A percentile compares a stretch with the other conserved stretches of the same genome.
Conservation (phyloP, 2,888 invertebrate species). For the Caenorhabditis sp. region DNA sequence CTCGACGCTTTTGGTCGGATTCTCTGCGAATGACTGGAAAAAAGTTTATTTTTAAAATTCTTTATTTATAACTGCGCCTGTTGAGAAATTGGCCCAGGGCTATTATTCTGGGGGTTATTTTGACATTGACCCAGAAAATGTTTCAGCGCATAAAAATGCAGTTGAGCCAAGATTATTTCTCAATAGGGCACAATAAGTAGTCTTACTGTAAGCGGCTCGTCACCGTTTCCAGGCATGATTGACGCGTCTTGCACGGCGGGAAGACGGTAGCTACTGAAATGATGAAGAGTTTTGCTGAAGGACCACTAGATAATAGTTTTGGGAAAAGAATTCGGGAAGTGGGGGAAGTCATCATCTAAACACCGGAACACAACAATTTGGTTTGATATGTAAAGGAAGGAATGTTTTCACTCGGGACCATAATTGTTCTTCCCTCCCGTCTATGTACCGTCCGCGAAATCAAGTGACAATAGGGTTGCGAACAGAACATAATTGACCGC, state of each 20-base stretch:
- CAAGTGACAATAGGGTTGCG: constrained; percentile 15
- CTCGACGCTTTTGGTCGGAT: constrained; percentile 46
- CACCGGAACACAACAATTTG: constrained; percentile 60
- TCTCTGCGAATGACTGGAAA: constrained; percentile 51
- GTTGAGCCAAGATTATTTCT: too few species aligned
- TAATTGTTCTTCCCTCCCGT: constrained; percentile 38
- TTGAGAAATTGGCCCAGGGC: too few species aligned
- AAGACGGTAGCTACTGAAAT: constrained; percentile 29
- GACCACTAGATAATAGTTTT: not conserved
- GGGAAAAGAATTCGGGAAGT: constrained; percentile 2
- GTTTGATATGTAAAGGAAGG: constrained; percentile 12
- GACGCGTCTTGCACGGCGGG: constrained; percentile 10
- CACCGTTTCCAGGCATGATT: constrained; percentile 9
- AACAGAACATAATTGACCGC: constrained; percentile 38
- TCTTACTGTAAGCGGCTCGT: constrained; percentile 34
- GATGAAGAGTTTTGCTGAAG: not conserved
- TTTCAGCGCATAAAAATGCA: not conserved
- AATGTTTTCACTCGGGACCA: constrained; percentile 53
- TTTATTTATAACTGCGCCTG: too few species aligned
- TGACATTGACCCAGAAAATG: too few species aligned
- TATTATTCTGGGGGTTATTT: too few species aligned
- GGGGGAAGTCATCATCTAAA: constrained; percentile 42
- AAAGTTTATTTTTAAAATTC: too few species aligned
- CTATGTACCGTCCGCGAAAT: not conserved
- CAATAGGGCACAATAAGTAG: too few species aligned